Evolutionary conservation across 2,797 vertebrate genomes (phyloP).

Genomic region (Ctenosaura bakeri): DNA sequence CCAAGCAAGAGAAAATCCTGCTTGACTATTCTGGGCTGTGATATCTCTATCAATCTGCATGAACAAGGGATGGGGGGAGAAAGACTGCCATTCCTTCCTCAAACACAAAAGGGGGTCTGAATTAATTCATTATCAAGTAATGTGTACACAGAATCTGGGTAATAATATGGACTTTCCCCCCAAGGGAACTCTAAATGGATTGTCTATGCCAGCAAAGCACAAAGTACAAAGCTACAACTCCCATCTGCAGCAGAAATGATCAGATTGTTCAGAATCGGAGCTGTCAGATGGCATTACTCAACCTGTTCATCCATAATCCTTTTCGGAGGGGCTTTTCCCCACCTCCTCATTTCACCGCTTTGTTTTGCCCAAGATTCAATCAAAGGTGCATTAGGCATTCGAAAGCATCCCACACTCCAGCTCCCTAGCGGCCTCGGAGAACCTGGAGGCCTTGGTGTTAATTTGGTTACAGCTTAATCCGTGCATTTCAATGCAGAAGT

Average conservation of each 20-base stretch:
- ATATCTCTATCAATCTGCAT: neutral
- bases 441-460: slow-evolving; percentile 63
- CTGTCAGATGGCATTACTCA: slow-evolving; percentile 74
- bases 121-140: slow-evolving; percentile 48
- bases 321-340: slow-evolving; percentile 62
- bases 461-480: slow-evolving; percentile 75
- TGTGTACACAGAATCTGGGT: slow-evolving; percentile 35
- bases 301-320: slow-evolving; percentile 72
- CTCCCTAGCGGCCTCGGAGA: slow-evolving; percentile 51
- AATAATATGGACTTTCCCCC: slow-evolving; percentile 30
- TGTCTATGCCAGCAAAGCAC: slow-evolving; percentile 46
- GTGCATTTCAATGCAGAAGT: slow-evolving; percentile 75
- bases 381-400: slow-evolving; percentile 85
- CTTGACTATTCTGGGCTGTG: neutral
- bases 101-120: neutral
- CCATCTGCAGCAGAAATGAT: slow-evolving; percentile 27
- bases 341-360: slow-evolving; percentile 66
- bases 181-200: neutral
- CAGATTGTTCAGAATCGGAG: slow-evolving; percentile 44
- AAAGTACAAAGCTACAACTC: slow-evolving; percentile 40
- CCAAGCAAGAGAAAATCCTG: slow-evolving; percentile 36
- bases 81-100: neutral
- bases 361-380: slow-evolving; percentile 84
- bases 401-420: slow-evolving; percentile 50
- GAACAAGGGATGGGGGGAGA: neutral